Base-by-base conservation (phyloP, 2,888 invertebrate genomes). In the Ametastegia equiseti region DNA sequence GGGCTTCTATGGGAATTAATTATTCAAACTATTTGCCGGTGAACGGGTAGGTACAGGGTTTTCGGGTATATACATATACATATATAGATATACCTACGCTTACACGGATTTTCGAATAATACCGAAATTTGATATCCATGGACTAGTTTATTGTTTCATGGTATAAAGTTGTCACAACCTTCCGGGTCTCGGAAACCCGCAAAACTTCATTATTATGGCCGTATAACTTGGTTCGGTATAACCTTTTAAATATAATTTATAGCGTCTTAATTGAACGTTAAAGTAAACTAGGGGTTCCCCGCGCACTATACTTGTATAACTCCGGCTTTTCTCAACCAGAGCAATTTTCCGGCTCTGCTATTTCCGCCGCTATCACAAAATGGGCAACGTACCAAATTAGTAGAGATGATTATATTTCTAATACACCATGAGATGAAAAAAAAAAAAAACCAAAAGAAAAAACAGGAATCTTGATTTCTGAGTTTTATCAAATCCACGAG, bases 231-330 rank as follows among this genome's bases (percentile, higher is more conserved):
- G 42, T 47, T 47, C 71, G 42, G 45, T 45, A n/a, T n/a, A 5
- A 71, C 45, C 42, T 71, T 71, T 71, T 47, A 71, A 71, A 71
- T 71, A 71, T 71, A 71, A 71, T 71, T 71, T 71, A 71, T 71
- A 71, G 47, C 45, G 47, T 71, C 71, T 71, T 71, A 71, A 71
- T 71, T 71, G 71, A 71, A 71, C 71, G 71, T 71, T 71, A 71
- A 71, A 71, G 71, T 30, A 30, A 71, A 45, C 71, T 71, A 71
- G 71, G 71, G 71, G 71, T 2, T 11, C 1, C 63, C 15, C 3
- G 42, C 23, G 67, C 11, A 45, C 3, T 1, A 42, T 60, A 27
- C 60, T 60, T 1, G 2, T 30, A 5, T 27, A 9, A 27, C 9
- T 13, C 60, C 15, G 71, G 23, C 45, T n/a, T 30, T 45, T 71